Evolutionary conservation across 2,888 invertebrate genomes (phyloP), one percentile per base, ranked within the genome.

Genomic region (Zootermopsis nevadensis): DNA sequence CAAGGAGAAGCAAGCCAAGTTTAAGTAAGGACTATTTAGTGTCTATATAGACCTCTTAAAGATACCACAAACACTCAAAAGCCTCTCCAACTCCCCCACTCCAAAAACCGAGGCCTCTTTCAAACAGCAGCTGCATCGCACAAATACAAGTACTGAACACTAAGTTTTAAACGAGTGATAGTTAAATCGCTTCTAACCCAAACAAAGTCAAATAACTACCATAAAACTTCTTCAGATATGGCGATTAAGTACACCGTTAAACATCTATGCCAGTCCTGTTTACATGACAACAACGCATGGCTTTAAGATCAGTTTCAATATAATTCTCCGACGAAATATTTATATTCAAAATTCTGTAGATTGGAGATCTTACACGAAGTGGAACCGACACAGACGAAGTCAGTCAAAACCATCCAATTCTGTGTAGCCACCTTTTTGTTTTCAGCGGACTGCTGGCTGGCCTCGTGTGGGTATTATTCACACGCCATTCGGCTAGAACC

Each of bases 1-100:
- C 84, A 82, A 82, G 80, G 69, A 69, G 82, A 84, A 82, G 82
- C 48, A 33, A 76, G 76, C 76, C 27, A 38, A 76, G 76, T 38
- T 74, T 76, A 38, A 76, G 76, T 60, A 60, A 60, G 60, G 19
- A 6, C 60, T 60, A 60, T 60, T 60, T 60, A 60, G 60, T 0
- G 60, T 60, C 60, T 60, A 60, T 60, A 60, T 60, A 27, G 60
- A 12, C 60, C 60, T 60, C 60, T 60, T 60, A 60, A 48, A 15
- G n/a, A 60, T n/a, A 60, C 60, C 60, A 27, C 60, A 60, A 60
- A 60, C 60, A 4, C 2, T n/a, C 60, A n/a, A n/a, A 60, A 60
- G 60, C n/a, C 15, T 60, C 8, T 60, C 8, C n/a, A 27, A 60
- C 60, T 60, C 12, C 60, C 27, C 60, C 60, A 6, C 55, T 55